Evolutionary conservation across 2,113 vertebrate species (phyloP).

Genomic region (Salvelinus namaycush): DNA sequence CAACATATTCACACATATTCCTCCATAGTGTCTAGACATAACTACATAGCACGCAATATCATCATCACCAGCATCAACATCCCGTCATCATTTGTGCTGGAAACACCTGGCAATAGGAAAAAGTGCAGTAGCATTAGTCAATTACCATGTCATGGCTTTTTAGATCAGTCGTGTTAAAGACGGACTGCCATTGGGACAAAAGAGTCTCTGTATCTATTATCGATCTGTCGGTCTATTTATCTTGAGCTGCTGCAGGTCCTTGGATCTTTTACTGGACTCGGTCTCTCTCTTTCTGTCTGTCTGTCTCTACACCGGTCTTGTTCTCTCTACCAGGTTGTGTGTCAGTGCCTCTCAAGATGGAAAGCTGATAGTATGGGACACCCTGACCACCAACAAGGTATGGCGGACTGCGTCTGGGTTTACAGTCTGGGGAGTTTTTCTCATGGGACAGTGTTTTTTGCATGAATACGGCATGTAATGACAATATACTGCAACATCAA

Average conservation of each 20-base stretch:
- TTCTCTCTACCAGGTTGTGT: slow-evolving; percentile 76
- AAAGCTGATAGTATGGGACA: slow-evolving; percentile 98
- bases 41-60: too few relatives aligned
- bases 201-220: too few relatives aligned
- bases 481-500: background rate
- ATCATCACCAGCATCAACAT: too few relatives aligned
- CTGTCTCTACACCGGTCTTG: background rate
- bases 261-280: background rate
- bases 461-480: background rate
- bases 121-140: too few relatives aligned
- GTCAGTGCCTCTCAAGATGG: slow-evolving; percentile 98
- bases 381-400: slow-evolving; percentile 95
- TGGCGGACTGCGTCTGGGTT: too few relatives aligned
- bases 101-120: too few relatives aligned
- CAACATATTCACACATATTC: background rate
- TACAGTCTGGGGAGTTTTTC: background rate
- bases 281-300: background rate
- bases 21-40: too few relatives aligned
- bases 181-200: too few relatives aligned
- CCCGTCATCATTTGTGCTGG: background rate
- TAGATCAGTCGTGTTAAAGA: too few relatives aligned
- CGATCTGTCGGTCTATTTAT: too few relatives aligned
- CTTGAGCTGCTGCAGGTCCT: too few relatives aligned
- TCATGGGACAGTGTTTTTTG: background rate
- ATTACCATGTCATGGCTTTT: too few relatives aligned